Percentiles rank a stretch among this genome's conserved stretches.
These are phyloP conservation scores for Onychorhynchus coronatus DNA, from an alignment of 2,113 vertebrate genomes.

Conservation along the genomic window DNA sequence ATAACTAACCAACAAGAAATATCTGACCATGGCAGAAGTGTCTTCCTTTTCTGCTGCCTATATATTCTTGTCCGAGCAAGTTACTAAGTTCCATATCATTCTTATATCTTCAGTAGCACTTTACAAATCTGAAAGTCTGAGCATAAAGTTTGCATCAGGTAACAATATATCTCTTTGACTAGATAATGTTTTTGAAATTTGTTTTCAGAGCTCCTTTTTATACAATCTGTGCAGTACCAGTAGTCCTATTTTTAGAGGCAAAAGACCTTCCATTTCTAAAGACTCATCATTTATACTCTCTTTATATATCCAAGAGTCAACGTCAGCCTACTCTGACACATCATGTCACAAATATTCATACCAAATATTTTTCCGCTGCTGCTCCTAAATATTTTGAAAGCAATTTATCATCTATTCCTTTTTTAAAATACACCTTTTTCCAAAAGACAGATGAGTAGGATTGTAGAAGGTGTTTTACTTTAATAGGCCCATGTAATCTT, in stretches of 20 bases:
- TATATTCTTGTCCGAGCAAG: background rate
- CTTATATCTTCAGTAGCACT: background rate
- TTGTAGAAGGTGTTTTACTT: background rate
- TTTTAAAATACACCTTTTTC: background rate
- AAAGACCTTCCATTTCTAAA: background rate
- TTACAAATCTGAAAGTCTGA: background rate
- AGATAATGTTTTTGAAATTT: background rate
- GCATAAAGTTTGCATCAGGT: background rate
- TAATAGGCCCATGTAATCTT: background rate
- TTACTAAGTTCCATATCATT: background rate
- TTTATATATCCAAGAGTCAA: background rate
- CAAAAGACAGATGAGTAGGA: background rate
- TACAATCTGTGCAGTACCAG: background rate
- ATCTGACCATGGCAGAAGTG: background rate
- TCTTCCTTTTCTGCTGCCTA: background rate
- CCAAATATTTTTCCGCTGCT: background rate
- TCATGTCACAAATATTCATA: background rate
- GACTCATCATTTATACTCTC: background rate
- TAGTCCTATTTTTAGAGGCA: background rate
- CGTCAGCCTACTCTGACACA: background rate
- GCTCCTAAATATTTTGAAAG: background rate
- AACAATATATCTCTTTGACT: background rate
- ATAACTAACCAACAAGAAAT: background rate
- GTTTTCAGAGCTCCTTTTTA: background rate
- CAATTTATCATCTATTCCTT: background rate